Conservation (phyloP, 2,888 invertebrate genomes). For the Apotomis capreana region DNA sequence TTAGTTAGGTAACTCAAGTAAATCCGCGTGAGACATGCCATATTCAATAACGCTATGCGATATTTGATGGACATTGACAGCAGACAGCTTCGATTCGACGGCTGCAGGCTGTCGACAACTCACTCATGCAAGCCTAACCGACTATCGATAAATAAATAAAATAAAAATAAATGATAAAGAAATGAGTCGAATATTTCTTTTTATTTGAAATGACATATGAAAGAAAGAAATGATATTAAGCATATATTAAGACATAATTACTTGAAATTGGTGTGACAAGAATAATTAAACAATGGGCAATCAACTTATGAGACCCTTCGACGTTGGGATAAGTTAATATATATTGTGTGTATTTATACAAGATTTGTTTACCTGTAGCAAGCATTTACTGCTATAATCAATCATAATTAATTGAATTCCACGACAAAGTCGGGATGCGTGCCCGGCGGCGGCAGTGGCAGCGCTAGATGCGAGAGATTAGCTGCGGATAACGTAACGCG, state of each 20-base stretch:
- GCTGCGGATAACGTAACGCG: slow-evolving; percentile 2
- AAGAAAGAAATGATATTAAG: too few species aligned
- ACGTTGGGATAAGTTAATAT: too few species aligned
- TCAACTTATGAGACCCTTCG: too few species aligned
- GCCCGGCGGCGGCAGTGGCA: background rate
- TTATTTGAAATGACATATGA: too few species aligned
- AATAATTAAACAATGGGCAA: too few species aligned
- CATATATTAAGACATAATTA: too few species aligned
- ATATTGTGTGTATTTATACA: too few species aligned
- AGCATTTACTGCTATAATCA: background rate
- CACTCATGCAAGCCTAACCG: background rate
- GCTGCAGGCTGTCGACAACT: background rate
- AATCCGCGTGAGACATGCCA: slow-evolving; percentile 2
- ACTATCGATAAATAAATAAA: background rate
- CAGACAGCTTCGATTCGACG: slow-evolving; percentile 2
- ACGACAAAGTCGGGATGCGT: background rate
- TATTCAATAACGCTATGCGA: slow-evolving; percentile 9
- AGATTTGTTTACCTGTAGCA: too few species aligned
- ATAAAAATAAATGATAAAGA: too few species aligned
- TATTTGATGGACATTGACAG: slow-evolving; percentile 5
- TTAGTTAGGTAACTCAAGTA: slow-evolving; percentile 18
- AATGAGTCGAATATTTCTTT: too few species aligned
- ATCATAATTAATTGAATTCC: background rate
- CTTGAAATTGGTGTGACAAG: too few species aligned
- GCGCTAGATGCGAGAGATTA: slow-evolving; percentile 17